These are phyloP conservation scores for Botrylloides violaceus DNA, from an alignment of 23 tunicate species.

Conservation along the genomic window DNA sequence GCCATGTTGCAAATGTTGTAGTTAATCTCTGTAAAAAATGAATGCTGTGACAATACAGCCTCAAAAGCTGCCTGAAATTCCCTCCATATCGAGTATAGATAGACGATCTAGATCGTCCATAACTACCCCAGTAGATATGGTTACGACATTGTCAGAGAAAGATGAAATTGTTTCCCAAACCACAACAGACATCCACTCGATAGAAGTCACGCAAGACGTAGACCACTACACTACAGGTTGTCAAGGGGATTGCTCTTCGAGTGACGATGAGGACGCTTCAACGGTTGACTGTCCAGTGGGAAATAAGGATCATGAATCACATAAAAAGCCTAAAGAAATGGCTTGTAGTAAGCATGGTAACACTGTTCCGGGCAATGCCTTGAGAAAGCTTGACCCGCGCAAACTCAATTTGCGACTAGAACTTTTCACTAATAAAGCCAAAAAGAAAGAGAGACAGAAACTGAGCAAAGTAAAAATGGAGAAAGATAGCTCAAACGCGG, in stretches of 20 bases:
- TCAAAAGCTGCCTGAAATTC: neutral
- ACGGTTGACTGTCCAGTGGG: neutral
- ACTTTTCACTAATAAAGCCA: constrained; percentile 61
- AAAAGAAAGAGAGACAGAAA: constrained; percentile 59
- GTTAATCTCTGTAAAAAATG: constrained; percentile 9
- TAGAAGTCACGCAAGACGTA: neutral
- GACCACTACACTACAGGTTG: neutral
- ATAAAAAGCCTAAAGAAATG: constrained; percentile 28
- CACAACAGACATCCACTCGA: neutral
- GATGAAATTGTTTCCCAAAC: neutral
- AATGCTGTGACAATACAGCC: constrained; percentile 27
- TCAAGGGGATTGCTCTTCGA: constrained; percentile 1
- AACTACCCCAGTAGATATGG: neutral
- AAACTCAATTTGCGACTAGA: constrained; percentile 84
- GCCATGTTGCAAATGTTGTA: no score
- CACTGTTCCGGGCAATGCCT: constrained; percentile 59
- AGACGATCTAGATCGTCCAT: neutral
- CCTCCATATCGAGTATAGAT: neutral
- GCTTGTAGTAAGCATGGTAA: constrained; percentile 27
- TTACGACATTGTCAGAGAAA: neutral
- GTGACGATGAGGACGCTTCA: neutral
- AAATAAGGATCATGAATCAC: neutral
- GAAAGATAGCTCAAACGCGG: neutral
- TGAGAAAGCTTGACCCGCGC: constrained; percentile 89
- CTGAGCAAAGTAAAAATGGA: neutral